Conservation (phyloP, 2,888 invertebrate species). For the Frankliniella intonsa region DNA sequence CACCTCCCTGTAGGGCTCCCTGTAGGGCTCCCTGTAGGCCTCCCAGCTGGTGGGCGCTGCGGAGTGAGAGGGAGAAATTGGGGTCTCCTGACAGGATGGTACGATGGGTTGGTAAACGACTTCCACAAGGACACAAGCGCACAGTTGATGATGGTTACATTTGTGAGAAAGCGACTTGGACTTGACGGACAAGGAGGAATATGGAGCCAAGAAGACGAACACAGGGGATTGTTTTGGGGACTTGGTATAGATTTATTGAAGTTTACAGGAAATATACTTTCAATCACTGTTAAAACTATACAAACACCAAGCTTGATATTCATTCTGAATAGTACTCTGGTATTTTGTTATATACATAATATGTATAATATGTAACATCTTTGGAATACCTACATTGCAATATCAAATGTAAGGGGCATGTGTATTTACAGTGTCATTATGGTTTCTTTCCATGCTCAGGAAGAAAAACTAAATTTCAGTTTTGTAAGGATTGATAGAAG, state of each 20-base stretch:
- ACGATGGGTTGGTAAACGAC: no score
- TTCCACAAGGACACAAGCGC: no score
- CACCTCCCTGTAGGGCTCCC: neutral
- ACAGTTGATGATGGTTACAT: no score
- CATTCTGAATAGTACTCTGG: constrained; percentile 12
- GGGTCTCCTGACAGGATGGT: neutral
- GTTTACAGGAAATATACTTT: neutral
- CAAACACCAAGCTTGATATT: constrained; percentile 13
- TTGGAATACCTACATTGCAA: constrained; percentile 25
- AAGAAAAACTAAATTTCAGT: neutral
- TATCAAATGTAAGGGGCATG: neutral
- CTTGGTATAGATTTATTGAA: constrained; percentile 9
- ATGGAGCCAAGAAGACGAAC: neutral
- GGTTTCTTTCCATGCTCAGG: constrained; percentile 11
- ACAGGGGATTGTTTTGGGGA: neutral
- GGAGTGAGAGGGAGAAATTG: no score
- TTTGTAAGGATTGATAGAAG: no score
- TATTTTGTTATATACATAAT: constrained; percentile 11
- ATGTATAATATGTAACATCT: constrained; percentile 24
- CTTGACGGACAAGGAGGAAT: neutral
- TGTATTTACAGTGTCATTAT: constrained; percentile 10
- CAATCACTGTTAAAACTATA: constrained; percentile 15
- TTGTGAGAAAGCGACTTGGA: no score
- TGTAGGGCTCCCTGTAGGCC: neutral
- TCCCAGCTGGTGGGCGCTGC: neutral